Base-by-base conservation (phyloP, 2,797 vertebrate genomes). In the Falco cherrug region DNA sequence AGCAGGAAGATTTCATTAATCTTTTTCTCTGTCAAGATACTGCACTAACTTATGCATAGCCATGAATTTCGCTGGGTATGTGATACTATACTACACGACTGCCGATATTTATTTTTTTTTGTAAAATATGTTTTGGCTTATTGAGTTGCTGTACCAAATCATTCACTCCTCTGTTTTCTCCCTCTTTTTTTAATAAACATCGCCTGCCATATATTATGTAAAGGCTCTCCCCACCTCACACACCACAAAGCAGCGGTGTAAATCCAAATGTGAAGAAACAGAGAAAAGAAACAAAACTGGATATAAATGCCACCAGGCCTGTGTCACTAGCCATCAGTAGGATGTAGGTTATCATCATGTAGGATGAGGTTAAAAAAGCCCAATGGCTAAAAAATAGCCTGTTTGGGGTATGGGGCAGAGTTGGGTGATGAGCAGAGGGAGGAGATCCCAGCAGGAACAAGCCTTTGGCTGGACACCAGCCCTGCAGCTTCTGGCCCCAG, bases 1-100 rank as follows among this genome's bases (percentile, higher is more conserved):
- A 93, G 79, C 76, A 51, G 65, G 83, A 93, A 91, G 93, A 91
- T 96, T 97, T 96, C 96, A 94, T 98, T 97, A 95, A 95, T 96
- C 93, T 91, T 93, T 95, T 90, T 92, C 81, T 84, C 95, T 97
- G 95, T 94, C 97, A 86, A 87, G 80, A 75, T 91, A 93, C 86
- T 69, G 91, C 86, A 78, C 84, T 98, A 95, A 97, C 95, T 97
- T 96, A 97, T 85, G 81, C 86, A 85, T 10, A 70, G 75, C 75
- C 86, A 80, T 11, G 14, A 47, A 53, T 96, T 95, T 93, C 21
- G 25, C 87, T 94, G 12, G 39, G 87, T 70, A 28, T 94, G 88
- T 90, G 85, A 91, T 96, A 91, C 96, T 96, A 95, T 84, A 89
- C 69, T 87, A 95, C 90, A 93, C 0, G 11, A 86, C 83, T 91